A percentile compares a stretch with the other conserved stretches of the same genome.
Evolutionary conservation across 1,140 invertebrate genomes (phyloP).

Genomic region (Halesus radiatus): DNA sequence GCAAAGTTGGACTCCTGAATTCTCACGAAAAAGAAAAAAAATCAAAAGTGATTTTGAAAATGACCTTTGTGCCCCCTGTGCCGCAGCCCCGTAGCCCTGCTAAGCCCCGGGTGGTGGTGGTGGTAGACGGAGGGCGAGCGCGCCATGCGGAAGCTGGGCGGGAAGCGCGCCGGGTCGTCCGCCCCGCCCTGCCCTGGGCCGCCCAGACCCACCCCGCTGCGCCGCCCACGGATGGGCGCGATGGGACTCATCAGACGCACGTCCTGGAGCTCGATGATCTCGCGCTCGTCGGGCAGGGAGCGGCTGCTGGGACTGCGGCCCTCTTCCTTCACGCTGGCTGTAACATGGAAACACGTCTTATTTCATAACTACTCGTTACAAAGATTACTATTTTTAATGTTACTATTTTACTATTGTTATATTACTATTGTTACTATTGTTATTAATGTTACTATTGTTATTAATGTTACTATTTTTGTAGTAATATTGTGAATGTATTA

Average conservation of each 20-base stretch:
- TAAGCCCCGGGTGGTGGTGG: conserved; percentile 21
- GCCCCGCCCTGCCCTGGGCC: background rate
- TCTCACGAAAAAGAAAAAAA: no score
- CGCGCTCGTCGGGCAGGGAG: conserved; percentile 59
- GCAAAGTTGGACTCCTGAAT: no score
- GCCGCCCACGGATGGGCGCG: conserved; percentile 81
- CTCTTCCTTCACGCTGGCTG: conserved; percentile 35
- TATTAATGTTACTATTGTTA: no score
- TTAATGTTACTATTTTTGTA: no score
- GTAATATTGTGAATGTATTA: no score
- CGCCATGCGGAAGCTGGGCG: conserved; percentile 84
- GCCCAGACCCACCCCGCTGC: conserved; percentile 58
- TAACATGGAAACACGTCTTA: no score
- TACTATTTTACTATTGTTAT: no score
- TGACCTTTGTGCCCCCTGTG: conserved; percentile 72
- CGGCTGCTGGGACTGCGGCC: conserved; percentile 54
- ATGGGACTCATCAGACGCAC: conserved; percentile 83
- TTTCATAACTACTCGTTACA: no score
- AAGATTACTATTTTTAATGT: no score
- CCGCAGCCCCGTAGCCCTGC: conserved; percentile 67
- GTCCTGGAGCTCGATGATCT: conserved; percentile 86
- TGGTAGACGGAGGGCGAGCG: conserved; percentile 70
- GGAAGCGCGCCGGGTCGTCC: conserved; percentile 77
- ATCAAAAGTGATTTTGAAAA: no score
- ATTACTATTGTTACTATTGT: no score